Evolutionary conservation across 2,113 vertebrate genomes (phyloP).

Genomic region (Haemorhous mexicanus): DNA sequence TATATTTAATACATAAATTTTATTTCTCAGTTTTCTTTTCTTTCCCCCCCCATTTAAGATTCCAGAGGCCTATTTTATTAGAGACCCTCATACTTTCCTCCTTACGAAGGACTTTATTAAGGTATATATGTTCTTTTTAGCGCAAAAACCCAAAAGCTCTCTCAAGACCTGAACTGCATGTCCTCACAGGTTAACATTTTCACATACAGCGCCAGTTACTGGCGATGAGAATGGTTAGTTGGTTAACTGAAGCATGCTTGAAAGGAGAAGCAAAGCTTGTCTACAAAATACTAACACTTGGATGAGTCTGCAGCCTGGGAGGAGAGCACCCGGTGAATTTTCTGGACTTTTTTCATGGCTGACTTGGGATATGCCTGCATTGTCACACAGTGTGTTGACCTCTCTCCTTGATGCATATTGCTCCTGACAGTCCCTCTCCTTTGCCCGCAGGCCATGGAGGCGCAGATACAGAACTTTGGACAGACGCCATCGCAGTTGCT

Average conservation of each 20-base stretch:
- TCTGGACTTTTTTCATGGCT: slow-evolving; percentile 85
- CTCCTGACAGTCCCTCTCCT: slow-evolving; percentile 86
- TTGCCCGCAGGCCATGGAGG: slow-evolving; percentile 92
- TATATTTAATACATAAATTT: not conserved
- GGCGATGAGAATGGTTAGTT: slow-evolving; percentile 84
- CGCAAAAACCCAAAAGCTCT: slow-evolving; percentile 16
- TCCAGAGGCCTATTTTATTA: slow-evolving; percentile 82
- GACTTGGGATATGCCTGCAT: slow-evolving; percentile 91
- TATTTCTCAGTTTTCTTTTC: slow-evolving; percentile 47
- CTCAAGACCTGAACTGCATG: slow-evolving; percentile 76
- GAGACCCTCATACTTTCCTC: slow-evolving; percentile 79
- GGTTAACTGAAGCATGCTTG: slow-evolving; percentile 91
- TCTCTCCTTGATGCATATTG: slow-evolving; percentile 89
- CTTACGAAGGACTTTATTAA: slow-evolving; percentile 77
- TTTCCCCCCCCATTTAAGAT: slow-evolving; percentile 69
- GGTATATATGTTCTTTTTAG: slow-evolving; percentile 67
- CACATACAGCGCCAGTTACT: slow-evolving; percentile 73
- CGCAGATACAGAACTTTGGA: slow-evolving; percentile 97
- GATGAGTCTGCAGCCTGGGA: slow-evolving; percentile 88
- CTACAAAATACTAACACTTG: slow-evolving; percentile 94
- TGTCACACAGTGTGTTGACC: slow-evolving; percentile 90
- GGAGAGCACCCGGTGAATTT: slow-evolving; percentile 79
- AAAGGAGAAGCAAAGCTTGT: slow-evolving; percentile 93
- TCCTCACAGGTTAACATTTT: slow-evolving; percentile 87
- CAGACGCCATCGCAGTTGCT: slow-evolving; percentile 99